These are phyloP conservation scores for Heliconius melpomene DNA, from an alignment of 1,140 invertebrate species.

Conservation along the genomic window DNA sequence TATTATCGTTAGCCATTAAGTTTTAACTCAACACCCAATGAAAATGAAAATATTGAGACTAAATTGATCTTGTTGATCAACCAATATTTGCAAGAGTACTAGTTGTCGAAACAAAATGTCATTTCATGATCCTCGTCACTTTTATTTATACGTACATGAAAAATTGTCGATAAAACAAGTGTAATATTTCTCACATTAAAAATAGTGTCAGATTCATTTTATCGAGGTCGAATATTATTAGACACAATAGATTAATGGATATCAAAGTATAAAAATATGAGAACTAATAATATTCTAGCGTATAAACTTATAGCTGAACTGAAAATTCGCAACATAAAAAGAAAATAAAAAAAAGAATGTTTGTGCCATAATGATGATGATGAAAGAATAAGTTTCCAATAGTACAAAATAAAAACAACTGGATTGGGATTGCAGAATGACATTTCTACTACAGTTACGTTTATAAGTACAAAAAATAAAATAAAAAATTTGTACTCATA, in stretches of 20 bases:
- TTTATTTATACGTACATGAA: no score
- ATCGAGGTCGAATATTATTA: conserved; percentile 27
- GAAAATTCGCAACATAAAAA: conserved; percentile 24
- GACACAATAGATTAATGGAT: conserved; percentile 1
- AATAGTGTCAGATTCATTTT: conserved; percentile 15
- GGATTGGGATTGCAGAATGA: not conserved
- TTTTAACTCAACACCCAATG: no score
- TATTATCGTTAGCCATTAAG: no score
- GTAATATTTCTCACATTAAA: not conserved
- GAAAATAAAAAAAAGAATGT: conserved; percentile 8
- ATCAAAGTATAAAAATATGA: not conserved
- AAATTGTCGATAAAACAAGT: not conserved
- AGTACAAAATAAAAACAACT: not conserved
- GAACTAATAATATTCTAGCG: conserved; percentile 5
- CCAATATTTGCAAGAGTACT: no score
- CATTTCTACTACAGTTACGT: conserved; percentile 15
- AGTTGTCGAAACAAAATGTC: not conserved
- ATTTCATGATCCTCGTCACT: not conserved
- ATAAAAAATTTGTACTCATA: conserved; percentile 32
- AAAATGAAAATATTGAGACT: no score
- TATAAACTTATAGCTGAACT: not conserved
- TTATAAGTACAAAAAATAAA: conserved; percentile 25
- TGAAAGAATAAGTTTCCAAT: not conserved
- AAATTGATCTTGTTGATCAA: no score
- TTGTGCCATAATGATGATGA: not conserved